These are phyloP conservation scores for Polypedilum pembai DNA, from an alignment of 1,140 invertebrate species.

Conservation along the genomic window DNA sequence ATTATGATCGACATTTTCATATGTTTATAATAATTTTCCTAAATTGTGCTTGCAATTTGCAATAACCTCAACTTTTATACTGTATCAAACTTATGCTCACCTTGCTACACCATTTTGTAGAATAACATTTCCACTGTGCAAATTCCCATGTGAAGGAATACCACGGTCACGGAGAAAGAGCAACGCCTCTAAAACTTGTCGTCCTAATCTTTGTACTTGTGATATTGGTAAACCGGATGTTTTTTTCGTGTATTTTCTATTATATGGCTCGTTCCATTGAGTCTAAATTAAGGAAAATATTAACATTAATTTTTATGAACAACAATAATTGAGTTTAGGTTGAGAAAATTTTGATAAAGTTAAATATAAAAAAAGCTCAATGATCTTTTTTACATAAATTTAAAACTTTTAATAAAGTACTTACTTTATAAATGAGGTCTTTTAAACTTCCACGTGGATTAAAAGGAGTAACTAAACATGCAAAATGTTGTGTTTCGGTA, in stretches of 20 bases:
- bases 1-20: not conserved
- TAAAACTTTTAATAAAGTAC: no score
- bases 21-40: no score
- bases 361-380: no score
- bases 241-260: constrained; percentile 58
- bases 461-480: constrained; percentile 70
- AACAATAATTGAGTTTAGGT: not conserved
- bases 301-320: not conserved
- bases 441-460: constrained; percentile 77
- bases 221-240: constrained; percentile 60
- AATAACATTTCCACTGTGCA: constrained; percentile 86
- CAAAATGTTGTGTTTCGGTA: constrained; percentile 49
- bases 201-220: constrained; percentile 76
- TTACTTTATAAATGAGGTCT: constrained; percentile 80
- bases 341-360: no score
- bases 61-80: no score
- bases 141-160: constrained; percentile 75
- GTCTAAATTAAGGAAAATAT: constrained; percentile 33
- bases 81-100: constrained; percentile 38
- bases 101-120: constrained; percentile 80
- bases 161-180: constrained; percentile 79
- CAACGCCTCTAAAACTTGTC: constrained; percentile 80
- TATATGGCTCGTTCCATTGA: constrained; percentile 62
- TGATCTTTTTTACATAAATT: no score
- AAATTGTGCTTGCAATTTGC: no score